These are phyloP conservation scores for Scaptomyza polygonia DNA, from an alignment of 2,888 invertebrate species.

Conservation along the genomic window DNA sequence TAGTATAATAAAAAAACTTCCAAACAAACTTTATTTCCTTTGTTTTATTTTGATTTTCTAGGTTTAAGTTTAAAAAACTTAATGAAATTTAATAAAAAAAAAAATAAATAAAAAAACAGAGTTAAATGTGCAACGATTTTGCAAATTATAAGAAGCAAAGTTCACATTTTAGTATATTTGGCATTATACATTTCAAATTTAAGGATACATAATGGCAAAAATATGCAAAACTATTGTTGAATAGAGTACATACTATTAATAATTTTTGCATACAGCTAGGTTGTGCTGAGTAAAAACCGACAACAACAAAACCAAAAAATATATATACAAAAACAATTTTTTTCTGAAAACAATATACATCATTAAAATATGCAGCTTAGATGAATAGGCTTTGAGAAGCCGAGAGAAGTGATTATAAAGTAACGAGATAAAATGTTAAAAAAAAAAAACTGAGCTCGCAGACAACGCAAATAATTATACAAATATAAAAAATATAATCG, in stretches of 20 bases:
- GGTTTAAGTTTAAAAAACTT: neutral
- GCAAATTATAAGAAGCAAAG: slow-evolving; percentile 7
- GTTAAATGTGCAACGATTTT: slow-evolving; percentile 41
- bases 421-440: neutral
- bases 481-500: neutral
- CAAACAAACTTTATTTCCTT: slow-evolving; percentile 39
- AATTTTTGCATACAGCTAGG: slow-evolving; percentile 65
- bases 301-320: slow-evolving; percentile 11
- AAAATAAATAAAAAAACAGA: neutral
- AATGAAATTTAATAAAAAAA: neutral
- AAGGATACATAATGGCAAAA: slow-evolving; percentile 23
- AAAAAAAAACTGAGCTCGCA: neutral
- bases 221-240: slow-evolving; percentile 41
- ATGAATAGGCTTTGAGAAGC: neutral
- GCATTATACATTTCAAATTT: slow-evolving; percentile 14
- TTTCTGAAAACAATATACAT: slow-evolving; percentile 26
- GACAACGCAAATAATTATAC: neutral
- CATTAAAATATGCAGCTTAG: slow-evolving; percentile 11
- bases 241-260: slow-evolving; percentile 30
- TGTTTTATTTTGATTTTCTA: slow-evolving; percentile 43
- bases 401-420: neutral
- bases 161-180: slow-evolving; percentile 1
- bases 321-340: slow-evolving; percentile 23
- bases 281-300: slow-evolving; percentile 65
- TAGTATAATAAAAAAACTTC: slow-evolving; percentile 50